Evolutionary conservation across 1,140 invertebrate genomes (phyloP).

Genomic region (Drosophila sproati): DNA sequence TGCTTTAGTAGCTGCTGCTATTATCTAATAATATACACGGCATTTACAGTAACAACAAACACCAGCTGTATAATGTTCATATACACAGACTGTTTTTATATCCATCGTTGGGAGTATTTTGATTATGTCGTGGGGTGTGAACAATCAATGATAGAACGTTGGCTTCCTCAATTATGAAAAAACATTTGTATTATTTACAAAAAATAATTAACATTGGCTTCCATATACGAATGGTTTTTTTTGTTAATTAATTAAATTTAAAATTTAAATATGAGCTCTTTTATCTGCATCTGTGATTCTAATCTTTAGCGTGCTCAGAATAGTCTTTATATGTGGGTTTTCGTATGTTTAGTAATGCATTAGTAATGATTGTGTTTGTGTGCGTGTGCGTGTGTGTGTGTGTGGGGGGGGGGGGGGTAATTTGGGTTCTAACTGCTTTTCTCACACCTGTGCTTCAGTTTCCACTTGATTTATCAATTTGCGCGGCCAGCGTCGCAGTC

Average conservation of each 20-base stretch:
- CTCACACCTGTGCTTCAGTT: background rate
- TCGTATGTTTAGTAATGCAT: background rate
- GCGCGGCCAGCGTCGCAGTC: conserved; percentile 13
- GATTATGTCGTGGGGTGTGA: background rate
- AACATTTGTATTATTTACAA: too few relatives aligned
- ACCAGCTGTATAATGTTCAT: conserved; percentile 9
- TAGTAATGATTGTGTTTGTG: background rate
- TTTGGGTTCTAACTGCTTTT: conserved; percentile 2
- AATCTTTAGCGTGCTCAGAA: too few relatives aligned
- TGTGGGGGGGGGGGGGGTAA: background rate
- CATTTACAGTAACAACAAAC: conserved; percentile 7
- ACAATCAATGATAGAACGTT: too few relatives aligned
- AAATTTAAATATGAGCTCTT: too few relatives aligned
- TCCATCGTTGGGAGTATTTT: background rate
- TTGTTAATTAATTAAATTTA: too few relatives aligned
- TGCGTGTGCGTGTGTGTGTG: too few relatives aligned
- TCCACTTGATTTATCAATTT: conserved; percentile 48
- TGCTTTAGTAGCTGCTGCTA: background rate
- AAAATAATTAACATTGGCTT: too few relatives aligned
- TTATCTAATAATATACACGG: conserved; percentile 19
- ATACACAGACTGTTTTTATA: conserved; percentile 10
- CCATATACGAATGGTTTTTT: too few relatives aligned
- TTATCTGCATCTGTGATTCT: too few relatives aligned
- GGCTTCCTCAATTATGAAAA: too few relatives aligned
- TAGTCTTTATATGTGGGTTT: background rate